A percentile compares a stretch with the other conserved stretches of the same genome.
These are phyloP conservation scores for Pachyramphus minor DNA, from an alignment of 2,113 vertebrate species.

Conservation along the genomic window DNA sequence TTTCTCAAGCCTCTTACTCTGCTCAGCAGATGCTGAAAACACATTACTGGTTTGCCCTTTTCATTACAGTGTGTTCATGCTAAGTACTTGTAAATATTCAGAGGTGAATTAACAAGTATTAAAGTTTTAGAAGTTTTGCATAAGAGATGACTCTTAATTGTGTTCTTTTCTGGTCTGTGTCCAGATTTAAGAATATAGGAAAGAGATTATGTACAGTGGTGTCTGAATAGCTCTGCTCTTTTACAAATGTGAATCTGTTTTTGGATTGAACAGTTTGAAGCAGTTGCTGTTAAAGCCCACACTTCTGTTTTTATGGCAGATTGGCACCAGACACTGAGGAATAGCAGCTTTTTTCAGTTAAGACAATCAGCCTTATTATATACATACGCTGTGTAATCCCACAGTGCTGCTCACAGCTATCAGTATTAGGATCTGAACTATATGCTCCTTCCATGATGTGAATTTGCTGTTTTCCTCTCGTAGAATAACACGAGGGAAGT, in stretches of 20 bases:
- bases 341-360: background rate
- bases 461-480: background rate
- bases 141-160: background rate
- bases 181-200: background rate
- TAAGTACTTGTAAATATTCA: background rate
- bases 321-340: background rate
- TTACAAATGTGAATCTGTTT: background rate
- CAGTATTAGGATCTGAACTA: no score
- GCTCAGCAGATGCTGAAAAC: background rate
- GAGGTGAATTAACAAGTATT: background rate
- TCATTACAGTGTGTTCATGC: background rate
- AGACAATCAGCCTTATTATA: background rate
- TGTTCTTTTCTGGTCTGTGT: background rate
- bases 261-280: background rate
- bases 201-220: no score
- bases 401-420: background rate
- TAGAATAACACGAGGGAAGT: fast-evolving
- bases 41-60: background rate
- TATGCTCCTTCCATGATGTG: fast-evolving
- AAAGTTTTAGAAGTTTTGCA: conserved; percentile 8
- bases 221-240: background rate
- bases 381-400: background rate
- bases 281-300: background rate
- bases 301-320: background rate
- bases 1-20: background rate